Base-by-base conservation (phyloP, 2,797 vertebrate species). In the Hylomyscus alleni region DNA sequence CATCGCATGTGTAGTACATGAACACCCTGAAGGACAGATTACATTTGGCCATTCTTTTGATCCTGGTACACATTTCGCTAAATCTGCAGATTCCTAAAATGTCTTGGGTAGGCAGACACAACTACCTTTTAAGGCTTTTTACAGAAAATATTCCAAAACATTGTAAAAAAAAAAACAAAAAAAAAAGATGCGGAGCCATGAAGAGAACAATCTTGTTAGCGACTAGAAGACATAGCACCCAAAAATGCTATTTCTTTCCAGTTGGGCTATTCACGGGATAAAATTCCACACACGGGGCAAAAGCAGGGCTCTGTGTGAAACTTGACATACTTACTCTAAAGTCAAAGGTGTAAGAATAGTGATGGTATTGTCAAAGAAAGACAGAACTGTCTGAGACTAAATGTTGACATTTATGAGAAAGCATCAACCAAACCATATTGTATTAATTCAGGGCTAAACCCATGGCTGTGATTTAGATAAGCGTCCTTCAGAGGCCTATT, bases 161-260 rank as follows among this genome's bases (percentile, higher is more conserved):
- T 65, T 84, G 86, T n/a, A 34, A 22, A 84, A 67, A 65, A 67
- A 31, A 92, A 34, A 22, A 84, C 34, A 65, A 67, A 31, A 92
- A 96, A 92, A 92, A 60, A 77, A 72, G 89, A 52, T 40, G 60
- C 47, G 89, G 78, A 44, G 60, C 94, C 95, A 75, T 20, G 26
- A 92, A 92, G 26, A 56, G 54, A 94, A 58, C 26, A 92, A 11
- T 14, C 50, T 3, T 92, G 60, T 91, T 62, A 83, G 72, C 82
- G 52, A 75, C 31, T 87, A 9, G 72, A 96, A 47, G 73, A 76
- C 34, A 76, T 44, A 56, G 44, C 37, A 40, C 8, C n/a, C 31
- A 65, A 31, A 91, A 86, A 34, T 93, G 65, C 73, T 81, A 14
- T 15, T 89, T 95, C 75, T 87, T 6, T 29, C 40, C 44, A 29